Percentiles rank a stretch among this genome's conserved stretches.
Conservation (phyloP, 2,888 invertebrate species). For the Octonoba sinensis region DNA sequence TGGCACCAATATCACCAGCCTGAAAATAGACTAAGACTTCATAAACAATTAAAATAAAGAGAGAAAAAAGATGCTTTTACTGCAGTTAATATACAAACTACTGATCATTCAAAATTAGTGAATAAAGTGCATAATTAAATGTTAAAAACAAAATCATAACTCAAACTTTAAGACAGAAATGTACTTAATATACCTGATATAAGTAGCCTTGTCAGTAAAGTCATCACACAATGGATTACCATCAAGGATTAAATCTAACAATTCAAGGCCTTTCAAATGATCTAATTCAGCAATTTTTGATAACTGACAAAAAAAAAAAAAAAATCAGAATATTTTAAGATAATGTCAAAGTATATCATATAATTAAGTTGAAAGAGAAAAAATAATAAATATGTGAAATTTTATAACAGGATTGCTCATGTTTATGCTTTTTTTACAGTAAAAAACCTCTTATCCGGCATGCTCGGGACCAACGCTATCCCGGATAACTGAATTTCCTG, state of each 20-base stretch:
- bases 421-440: no score
- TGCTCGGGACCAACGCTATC: no score
- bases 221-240: conserved; percentile 85
- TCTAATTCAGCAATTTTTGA: conserved; percentile 74
- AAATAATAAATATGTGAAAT: no score
- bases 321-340: no score
- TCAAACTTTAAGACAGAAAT: not conserved
- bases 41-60: not conserved
- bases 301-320: conserved; percentile 16
- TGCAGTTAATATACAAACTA: not conserved
- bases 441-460: no score
- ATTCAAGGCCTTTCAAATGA: conserved; percentile 78
- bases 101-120: not conserved
- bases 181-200: conserved; percentile 79
- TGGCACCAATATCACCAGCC: conserved; percentile 19
- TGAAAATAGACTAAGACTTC: conserved; percentile 34
- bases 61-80: not conserved
- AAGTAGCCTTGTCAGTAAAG: conserved; percentile 81
- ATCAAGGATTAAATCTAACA: conserved; percentile 83
- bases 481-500: no score
- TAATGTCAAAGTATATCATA: no score
- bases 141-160: not conserved
- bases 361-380: no score
- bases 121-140: not conserved
- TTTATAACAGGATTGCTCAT: no score